Evolutionary conservation across 2,888 invertebrate species (phyloP).

Genomic region (Lithophane socia): DNA sequence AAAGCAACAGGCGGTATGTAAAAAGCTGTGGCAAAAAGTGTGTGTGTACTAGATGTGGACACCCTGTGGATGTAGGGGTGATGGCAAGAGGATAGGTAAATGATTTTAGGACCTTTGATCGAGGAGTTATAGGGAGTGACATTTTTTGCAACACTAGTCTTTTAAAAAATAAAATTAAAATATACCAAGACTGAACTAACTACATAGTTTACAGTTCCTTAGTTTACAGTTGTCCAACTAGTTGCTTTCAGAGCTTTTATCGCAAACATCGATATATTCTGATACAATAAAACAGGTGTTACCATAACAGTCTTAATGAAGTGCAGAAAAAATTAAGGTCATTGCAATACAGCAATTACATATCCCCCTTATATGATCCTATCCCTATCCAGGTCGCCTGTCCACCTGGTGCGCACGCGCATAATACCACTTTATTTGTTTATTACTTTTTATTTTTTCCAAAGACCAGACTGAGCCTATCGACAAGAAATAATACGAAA

Average conservation of each 20-base stretch:
- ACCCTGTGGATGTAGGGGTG: constrained; percentile 24
- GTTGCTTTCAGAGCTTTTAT: neutral
- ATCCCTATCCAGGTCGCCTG: constrained; percentile 54
- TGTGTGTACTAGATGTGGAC: constrained; percentile 38
- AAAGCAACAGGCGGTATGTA: constrained; percentile 64
- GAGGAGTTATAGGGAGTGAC: neutral
- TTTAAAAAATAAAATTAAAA: neutral
- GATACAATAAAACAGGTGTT: constrained; percentile 18
- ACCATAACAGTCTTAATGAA: neutral
- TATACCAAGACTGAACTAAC: neutral
- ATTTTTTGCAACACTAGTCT: too few species aligned
- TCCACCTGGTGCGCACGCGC: constrained; percentile 62
- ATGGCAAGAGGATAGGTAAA: constrained; percentile 4
- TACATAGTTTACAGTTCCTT: neutral
- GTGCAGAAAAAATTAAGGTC: constrained; percentile 35
- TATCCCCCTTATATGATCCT: constrained; percentile 25
- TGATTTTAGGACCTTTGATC: neutral
- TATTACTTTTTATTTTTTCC: constrained; percentile 72
- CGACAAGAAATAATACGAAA: constrained; percentile 71
- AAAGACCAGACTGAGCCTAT: constrained; percentile 77
- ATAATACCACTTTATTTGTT: constrained; percentile 73
- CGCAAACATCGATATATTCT: constrained; percentile 11
- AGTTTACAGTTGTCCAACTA: neutral
- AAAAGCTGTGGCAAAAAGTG: constrained; percentile 69
- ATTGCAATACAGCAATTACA: constrained; percentile 44